Base-by-base conservation (phyloP, 92 coral and sea anemone genomes). In the Montipora capitata region DNA sequence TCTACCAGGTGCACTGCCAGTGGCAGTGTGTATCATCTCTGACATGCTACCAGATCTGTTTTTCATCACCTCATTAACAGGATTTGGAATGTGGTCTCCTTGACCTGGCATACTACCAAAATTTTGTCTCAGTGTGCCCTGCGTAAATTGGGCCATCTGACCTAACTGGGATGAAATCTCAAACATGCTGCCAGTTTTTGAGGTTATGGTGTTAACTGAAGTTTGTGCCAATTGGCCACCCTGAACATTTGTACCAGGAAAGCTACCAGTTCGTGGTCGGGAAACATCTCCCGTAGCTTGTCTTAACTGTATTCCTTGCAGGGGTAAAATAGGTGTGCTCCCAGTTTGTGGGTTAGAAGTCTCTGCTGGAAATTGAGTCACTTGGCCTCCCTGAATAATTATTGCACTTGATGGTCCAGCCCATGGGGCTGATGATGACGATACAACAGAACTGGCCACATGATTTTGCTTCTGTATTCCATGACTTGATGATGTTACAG, bases 281-380 rank as follows among this genome's bases (percentile, higher is more conserved):
- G 39, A 7, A 17, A 39, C 8, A 1, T 81, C 71, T 3, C 59
- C 72, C 12, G 14, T 14, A 61, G 62, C 18, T 5, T 72, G 70
- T 35, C 62, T 59, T 68, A 82, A 42, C 15, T 73, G 78, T 10
- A 58, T 78, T 17, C 79, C 87, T 42, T 72, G 87, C 7, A 39
- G 7, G 27, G 84, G 62, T 35, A 63, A 40, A 68, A 45, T 7
- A 0, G 61, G 40, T 9, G 38, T 81, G 68, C 52, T 20, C 15
- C 66, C 45, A 14, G 65, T 16, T n/a, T 58, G 58, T 3, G 71
- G 72, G 16, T 61, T 67, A 1, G 65, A 16, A 39, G 42, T 10
- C 1, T 81, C 76, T 68, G 40, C 85, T 4, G 17, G 13, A 10
- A 81, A 67, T 2, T 66, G 76, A 35, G 66, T 35, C 54, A 35